Base-by-base conservation (phyloP, 1,140 invertebrate genomes). In the Neoseiulus cucumeris region DNA sequence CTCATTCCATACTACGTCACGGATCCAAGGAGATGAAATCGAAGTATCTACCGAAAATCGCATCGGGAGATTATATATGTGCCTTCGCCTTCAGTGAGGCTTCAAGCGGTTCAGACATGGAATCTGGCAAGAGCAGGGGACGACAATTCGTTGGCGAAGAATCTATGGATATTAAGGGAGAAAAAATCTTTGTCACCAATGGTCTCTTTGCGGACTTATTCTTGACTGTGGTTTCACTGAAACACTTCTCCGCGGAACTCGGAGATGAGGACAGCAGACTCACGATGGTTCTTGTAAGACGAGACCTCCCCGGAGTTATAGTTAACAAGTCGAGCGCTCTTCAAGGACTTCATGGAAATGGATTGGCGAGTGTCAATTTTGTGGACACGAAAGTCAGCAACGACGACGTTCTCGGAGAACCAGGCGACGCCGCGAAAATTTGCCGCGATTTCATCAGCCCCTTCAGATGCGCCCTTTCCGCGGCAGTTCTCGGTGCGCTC, bases 131-230 rank as follows among this genome's bases (percentile, higher is more conserved):
- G 59, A 59, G 25, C 25, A 25, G 2, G 51, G 25, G 14, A 17
- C 25, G 33, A 20, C 14, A 29, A 25, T 9, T 39, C 9, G 33
- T 39, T 6, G 84, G 91, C 67, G 72, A 70, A 14, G 67, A 71
- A 33, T 29, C 67, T 64, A 73, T 41, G 41, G 64, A 70, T 0
- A 55, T 73, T 7, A 72, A 70, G 64, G 72, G 72, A 5, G 30
- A 25, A 5, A 82, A 82, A 72, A 71, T 78, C 64, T 97, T 91
- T 91, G 97, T 97, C 65, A 92, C 89, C 1, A 93, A 91, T 78
- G 89, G 91, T 0, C 89, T 91, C 74, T 80, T 92, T 30, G 89
- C 92, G 59, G 89, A 85, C 28, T 76, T 91, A 0, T 92, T 91
- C 33, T 9, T 39, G 75, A 74, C 92, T 5, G 86, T 94, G 5